These are phyloP conservation scores for Leptinotarsa haldemani DNA, from an alignment of 2,888 invertebrate species.

Conservation along the genomic window DNA sequence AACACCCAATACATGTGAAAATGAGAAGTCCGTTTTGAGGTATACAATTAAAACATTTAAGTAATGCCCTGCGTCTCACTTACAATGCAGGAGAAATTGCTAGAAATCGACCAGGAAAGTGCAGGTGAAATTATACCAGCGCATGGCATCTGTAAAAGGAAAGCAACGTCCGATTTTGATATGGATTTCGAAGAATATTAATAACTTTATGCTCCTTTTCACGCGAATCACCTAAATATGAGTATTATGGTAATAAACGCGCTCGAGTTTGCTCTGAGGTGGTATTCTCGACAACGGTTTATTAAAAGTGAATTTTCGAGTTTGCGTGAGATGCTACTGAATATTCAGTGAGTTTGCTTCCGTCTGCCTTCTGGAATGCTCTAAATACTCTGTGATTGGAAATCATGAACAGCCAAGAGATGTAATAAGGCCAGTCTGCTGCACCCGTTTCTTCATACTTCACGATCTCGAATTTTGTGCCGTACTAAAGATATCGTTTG, in stretches of 20 bases:
- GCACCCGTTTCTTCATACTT: neutral
- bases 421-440: neutral
- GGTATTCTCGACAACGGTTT: conserved; percentile 1
- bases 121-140: conserved; percentile 58
- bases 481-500: too few relatives aligned
- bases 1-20: conserved; percentile 11
- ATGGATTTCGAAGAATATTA: conserved; percentile 17
- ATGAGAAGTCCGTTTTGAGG: conserved; percentile 9
- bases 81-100: conserved; percentile 54
- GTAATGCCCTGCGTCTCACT: conserved; percentile 13
- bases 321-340: conserved; percentile 13
- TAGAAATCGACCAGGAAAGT: conserved; percentile 64
- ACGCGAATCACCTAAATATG: conserved; percentile 18
- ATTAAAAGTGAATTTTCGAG: conserved; percentile 11
- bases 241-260: conserved; percentile 13
- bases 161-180: conserved; percentile 41
- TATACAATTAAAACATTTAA: conserved; percentile 18
- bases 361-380: conserved; percentile 1
- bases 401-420: neutral
- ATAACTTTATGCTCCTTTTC: conserved; percentile 14
- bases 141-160: conserved; percentile 56
- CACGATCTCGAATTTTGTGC: too few relatives aligned
- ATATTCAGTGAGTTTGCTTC: conserved; percentile 12
- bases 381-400: neutral
- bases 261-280: neutral